These are phyloP conservation scores for Bovichtus variegatus DNA, from an alignment of 2,797 vertebrate genomes.

Conservation along the genomic window DNA sequence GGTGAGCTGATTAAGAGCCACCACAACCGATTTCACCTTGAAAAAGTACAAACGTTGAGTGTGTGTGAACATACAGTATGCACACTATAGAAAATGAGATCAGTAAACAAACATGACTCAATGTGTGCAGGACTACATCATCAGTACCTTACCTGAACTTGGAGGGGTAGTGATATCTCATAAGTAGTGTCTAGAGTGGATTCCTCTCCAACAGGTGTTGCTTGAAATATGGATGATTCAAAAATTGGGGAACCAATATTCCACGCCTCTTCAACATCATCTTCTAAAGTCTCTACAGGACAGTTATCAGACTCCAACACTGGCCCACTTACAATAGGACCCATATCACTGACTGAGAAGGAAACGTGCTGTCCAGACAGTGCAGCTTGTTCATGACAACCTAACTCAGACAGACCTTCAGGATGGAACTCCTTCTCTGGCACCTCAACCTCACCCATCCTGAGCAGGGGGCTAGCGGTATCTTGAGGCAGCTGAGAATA, in stretches of 20 bases:
- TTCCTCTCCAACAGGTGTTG: background rate
- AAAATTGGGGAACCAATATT: constrained; percentile 43
- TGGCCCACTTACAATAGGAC: background rate
- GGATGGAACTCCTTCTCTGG: background rate
- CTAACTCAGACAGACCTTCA: background rate
- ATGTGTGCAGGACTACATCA: background rate
- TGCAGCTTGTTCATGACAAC: background rate
- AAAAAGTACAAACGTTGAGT: constrained; percentile 8
- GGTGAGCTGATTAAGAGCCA: background rate
- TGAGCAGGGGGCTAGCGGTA: constrained; percentile 23
- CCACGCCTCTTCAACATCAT: constrained; percentile 3
- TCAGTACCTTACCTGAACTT: constrained; percentile 56
- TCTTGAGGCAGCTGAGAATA: background rate
- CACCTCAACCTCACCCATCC: background rate
- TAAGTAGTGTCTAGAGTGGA: constrained; percentile 18
- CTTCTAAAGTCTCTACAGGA: constrained; percentile 22
- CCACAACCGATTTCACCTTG: constrained; percentile 74
- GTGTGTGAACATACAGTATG: background rate
- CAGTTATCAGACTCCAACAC: background rate
- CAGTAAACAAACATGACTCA: background rate
- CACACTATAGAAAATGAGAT: background rate
- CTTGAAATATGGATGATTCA: constrained; percentile 48
- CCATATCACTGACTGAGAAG: background rate
- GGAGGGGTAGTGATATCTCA: constrained; percentile 54
- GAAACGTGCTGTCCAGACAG: background rate